A percentile compares a stretch with the other conserved stretches of the same genome.
These are phyloP conservation scores for Drosophila basisetae DNA, from an alignment of 2,888 invertebrate genomes.

Conservation along the genomic window DNA sequence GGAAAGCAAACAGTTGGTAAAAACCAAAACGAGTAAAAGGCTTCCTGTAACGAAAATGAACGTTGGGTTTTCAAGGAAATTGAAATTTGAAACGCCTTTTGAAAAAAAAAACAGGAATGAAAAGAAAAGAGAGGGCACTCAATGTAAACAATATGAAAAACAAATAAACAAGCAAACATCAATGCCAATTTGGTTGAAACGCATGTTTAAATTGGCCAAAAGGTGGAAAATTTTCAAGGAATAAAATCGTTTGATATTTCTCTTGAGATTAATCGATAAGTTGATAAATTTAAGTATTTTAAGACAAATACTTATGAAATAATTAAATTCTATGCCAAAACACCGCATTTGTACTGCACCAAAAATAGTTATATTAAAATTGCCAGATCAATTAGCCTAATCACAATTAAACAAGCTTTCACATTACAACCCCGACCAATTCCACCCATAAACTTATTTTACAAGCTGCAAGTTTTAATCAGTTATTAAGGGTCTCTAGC, in stretches of 20 bases:
- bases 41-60: conserved; percentile 31
- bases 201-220: neutral
- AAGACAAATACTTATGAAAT: neutral
- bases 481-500: conserved; percentile 21
- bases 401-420: conserved; percentile 25
- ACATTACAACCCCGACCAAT: neutral
- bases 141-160: conserved; percentile 22
- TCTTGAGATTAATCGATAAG: neutral
- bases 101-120: neutral
- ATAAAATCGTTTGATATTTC: neutral
- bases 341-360: neutral
- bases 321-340: neutral
- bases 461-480: conserved; percentile 12
- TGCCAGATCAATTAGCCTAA: conserved; percentile 29
- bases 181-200: conserved; percentile 1
- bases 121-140: neutral
- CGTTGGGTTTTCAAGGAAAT: conserved; percentile 52
- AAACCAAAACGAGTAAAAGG: conserved; percentile 10
- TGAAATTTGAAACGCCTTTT: conserved; percentile 44
- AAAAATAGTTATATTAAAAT: neutral
- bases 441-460: conserved; percentile 12
- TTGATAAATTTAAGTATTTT: neutral
- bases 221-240: neutral
- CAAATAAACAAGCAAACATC: conserved; percentile 11
- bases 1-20: conserved; percentile 15